Evolutionary conservation across 1,140 invertebrate genomes (phyloP).

Genomic region (Tetragnatha versicolor): DNA sequence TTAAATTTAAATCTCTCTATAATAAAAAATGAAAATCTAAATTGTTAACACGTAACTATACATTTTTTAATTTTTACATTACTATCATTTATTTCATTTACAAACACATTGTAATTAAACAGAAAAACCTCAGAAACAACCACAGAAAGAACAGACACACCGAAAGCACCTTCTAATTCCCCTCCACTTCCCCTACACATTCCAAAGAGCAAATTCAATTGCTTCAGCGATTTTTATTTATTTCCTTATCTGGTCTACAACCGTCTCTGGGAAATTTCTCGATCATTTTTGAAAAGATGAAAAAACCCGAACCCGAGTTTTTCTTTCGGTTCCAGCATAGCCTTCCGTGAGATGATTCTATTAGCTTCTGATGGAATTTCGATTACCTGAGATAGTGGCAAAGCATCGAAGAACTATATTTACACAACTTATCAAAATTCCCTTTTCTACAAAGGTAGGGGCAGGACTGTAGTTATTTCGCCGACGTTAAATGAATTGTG

Average conservation of each 20-base stretch:
- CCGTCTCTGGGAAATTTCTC: constrained; percentile 1
- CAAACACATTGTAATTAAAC: no score
- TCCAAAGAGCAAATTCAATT: background rate
- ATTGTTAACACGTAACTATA: no score
- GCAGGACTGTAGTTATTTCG: no score
- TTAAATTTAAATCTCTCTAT: no score
- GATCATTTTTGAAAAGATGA: background rate
- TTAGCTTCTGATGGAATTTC: constrained; percentile 27
- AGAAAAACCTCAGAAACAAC: background rate
- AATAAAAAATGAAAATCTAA: no score
- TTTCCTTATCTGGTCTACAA: constrained; percentile 3
- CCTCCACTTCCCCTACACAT: background rate
- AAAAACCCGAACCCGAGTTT: background rate
- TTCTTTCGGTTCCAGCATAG: background rate
- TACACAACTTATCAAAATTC: constrained; percentile 3
- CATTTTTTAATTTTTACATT: no score
- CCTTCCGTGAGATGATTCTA: constrained; percentile 2
- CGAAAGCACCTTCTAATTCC: background rate
- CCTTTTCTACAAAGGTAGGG: no score
- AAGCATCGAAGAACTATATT: background rate
- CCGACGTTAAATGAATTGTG: no score
- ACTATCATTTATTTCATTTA: no score
- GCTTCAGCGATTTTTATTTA: constrained; percentile 1
- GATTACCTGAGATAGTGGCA: background rate
- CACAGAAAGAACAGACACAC: background rate